These are phyloP conservation scores for Misgurnus mizolepis DNA, from an alignment of 2,113 vertebrate genomes.

Conservation along the genomic window DNA sequence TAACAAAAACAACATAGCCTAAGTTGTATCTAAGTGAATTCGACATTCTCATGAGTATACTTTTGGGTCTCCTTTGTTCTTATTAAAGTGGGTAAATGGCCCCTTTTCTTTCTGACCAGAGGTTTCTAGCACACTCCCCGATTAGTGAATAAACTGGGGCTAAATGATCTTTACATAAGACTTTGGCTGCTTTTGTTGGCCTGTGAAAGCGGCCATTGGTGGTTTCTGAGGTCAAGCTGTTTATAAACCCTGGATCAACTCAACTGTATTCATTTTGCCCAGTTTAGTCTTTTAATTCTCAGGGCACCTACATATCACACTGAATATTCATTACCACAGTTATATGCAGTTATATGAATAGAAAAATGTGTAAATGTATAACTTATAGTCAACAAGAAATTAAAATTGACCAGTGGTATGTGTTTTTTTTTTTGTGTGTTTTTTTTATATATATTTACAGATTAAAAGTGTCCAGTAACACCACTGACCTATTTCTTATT, in stretches of 20 bases:
- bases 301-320: conserved; percentile 39
- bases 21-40: neutral
- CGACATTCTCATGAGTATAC: neutral
- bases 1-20: neutral
- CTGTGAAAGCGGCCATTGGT: conserved; percentile 57
- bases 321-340: conserved; percentile 48
- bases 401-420: neutral
- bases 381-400: neutral
- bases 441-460: too few species aligned
- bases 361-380: neutral
- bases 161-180: conserved; percentile 65
- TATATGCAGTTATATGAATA: conserved; percentile 24
- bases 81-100: conserved; percentile 26
- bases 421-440: too few species aligned
- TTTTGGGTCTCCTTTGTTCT: neutral
- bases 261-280: conserved; percentile 45
- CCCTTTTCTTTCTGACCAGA: neutral
- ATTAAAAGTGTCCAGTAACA: too few species aligned
- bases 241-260: conserved; percentile 52
- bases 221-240: conserved; percentile 65
- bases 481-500: too few species aligned
- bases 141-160: conserved; percentile 54
- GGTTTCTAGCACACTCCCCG: conserved; percentile 37
- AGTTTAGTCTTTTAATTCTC: conserved; percentile 31
- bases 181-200: conserved; percentile 66